Evolutionary conservation across 1,140 invertebrate genomes (phyloP).

Genomic region (Artemia franciscana): DNA sequence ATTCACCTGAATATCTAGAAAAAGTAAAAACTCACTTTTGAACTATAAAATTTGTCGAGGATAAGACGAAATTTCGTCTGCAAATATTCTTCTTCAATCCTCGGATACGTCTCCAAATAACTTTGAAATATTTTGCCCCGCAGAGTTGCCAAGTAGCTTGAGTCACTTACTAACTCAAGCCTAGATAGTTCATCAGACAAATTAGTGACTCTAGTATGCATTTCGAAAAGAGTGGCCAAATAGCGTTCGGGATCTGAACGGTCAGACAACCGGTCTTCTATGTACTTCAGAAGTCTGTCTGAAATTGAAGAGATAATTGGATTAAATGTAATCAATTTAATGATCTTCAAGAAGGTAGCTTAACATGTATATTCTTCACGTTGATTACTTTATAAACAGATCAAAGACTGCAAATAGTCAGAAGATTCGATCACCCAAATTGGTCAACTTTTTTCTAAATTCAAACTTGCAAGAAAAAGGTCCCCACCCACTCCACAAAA

Average conservation of each 20-base stretch:
- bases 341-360: no score
- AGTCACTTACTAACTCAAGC: constrained; percentile 57
- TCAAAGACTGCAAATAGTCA: no score
- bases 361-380: no score
- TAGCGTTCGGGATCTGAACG: constrained; percentile 63
- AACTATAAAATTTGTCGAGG: constrained; percentile 69
- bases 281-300: constrained; percentile 36
- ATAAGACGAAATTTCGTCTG: constrained; percentile 44
- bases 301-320: no score
- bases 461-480: no score
- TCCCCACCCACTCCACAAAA: no score
- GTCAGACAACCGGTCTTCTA: constrained; percentile 49
- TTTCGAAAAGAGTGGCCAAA: constrained; percentile 59
- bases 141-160: constrained; percentile 49
- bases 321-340: no score
- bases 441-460: no score
- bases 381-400: no score
- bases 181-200: constrained; percentile 41
- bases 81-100: constrained; percentile 29
- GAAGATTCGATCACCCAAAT: no score
- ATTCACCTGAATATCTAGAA: not conserved
- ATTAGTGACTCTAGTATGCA: constrained; percentile 55
- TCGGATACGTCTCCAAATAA: constrained; percentile 48
- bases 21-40: constrained; percentile 29
- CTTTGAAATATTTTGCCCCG: constrained; percentile 60